These are phyloP conservation scores for Ophioninae sp. DNA, from an alignment of 2,888 invertebrate species.

Conservation along the genomic window DNA sequence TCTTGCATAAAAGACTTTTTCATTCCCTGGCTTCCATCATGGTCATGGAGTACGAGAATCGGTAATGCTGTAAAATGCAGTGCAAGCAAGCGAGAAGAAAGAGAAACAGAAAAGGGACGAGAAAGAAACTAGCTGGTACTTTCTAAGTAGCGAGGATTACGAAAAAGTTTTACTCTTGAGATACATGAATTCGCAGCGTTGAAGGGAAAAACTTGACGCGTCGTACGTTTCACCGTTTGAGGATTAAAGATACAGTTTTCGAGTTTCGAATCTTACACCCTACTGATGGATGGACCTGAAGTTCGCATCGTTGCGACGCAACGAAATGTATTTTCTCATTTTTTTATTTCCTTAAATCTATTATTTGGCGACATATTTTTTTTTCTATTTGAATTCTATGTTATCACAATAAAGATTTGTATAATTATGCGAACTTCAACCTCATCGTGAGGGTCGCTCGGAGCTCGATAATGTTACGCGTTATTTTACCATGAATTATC, in stretches of 20 bases:
- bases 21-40: constrained; percentile 3
- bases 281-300: too few species aligned
- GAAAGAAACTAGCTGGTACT: constrained; percentile 26
- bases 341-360: too few species aligned
- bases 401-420: too few species aligned
- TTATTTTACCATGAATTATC: constrained; percentile 29
- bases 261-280: constrained; percentile 29
- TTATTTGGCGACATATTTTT: too few species aligned
- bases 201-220: constrained; percentile 39
- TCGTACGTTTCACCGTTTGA: constrained; percentile 8
- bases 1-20: constrained; percentile 52
- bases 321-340: too few species aligned
- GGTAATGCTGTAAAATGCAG: constrained; percentile 5
- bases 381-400: too few species aligned
- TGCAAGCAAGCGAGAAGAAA: constrained; percentile 7
- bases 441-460: not conserved
- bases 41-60: constrained; percentile 35
- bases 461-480: not conserved
- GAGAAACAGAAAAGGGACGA: not conserved
- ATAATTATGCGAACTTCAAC: too few species aligned
- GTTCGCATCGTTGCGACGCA: too few species aligned
- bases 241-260: constrained; percentile 40
- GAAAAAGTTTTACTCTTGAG: constrained; percentile 56
- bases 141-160: constrained; percentile 61
- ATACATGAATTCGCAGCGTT: constrained; percentile 26